phyloP scores from a whole-genome alignment of 2,888 invertebrate species.

The Lomographa bimaculata region DNA sequence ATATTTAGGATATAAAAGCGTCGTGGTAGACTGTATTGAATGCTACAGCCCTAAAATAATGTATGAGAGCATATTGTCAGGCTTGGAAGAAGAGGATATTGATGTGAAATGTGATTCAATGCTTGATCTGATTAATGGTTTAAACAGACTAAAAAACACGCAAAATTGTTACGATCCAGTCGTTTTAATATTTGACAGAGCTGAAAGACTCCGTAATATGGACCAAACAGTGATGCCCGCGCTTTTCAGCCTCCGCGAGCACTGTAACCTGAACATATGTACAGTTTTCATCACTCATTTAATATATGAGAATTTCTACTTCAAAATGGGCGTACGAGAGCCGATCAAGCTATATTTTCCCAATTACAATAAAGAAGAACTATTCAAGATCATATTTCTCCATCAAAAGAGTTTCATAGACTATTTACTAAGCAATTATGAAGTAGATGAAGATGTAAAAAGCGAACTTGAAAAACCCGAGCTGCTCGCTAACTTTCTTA shows the following conservation, averaged over 20 bases:
- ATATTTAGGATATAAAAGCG: constrained; percentile 82
- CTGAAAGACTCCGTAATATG: constrained; percentile 90
- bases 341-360: constrained; percentile 90
- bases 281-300: constrained; percentile 91
- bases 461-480: constrained; percentile 67
- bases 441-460: constrained; percentile 50
- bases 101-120: constrained; percentile 86
- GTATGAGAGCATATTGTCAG: constrained; percentile 88
- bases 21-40: constrained; percentile 91
- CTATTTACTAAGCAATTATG: constrained; percentile 52
- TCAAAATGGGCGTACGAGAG: constrained; percentile 87
- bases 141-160: constrained; percentile 61
- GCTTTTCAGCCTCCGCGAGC: constrained; percentile 89
- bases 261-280: constrained; percentile 88
- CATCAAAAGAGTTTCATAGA: constrained; percentile 60
- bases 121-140: constrained; percentile 84
- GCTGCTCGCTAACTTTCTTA: constrained; percentile 91
- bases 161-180: constrained; percentile 66
- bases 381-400: constrained; percentile 73
- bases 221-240: constrained; percentile 89
- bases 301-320: constrained; percentile 91
- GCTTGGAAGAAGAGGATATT: constrained; percentile 69
- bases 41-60: constrained; percentile 90
- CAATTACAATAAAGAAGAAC: constrained; percentile 91
- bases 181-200: constrained; percentile 90